Evolutionary conservation across 2,888 invertebrate species (phyloP).

Genomic region (Disparrhopalites patrizii): DNA sequence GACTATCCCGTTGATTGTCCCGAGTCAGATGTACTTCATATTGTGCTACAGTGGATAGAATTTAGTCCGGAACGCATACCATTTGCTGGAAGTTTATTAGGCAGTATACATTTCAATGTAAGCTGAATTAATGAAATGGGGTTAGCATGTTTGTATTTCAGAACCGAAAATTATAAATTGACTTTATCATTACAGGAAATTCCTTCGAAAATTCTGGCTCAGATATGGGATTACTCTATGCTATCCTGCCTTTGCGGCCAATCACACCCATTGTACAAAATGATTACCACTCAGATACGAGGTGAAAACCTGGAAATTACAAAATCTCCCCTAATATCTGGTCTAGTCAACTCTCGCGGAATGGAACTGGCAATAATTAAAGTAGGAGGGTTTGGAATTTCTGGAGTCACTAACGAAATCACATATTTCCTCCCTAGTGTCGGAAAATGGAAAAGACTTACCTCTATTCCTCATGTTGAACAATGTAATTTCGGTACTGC

Average conservation of each 20-base stretch:
- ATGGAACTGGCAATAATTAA: conserved; percentile 63
- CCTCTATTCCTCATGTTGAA: conserved; percentile 68
- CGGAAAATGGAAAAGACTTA: conserved; percentile 62
- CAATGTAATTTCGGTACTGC: conserved; percentile 70
- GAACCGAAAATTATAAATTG: neutral
- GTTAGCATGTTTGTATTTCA: neutral
- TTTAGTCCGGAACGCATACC: conserved; percentile 51
- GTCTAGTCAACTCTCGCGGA: conserved; percentile 55
- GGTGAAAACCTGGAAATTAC: conserved; percentile 1
- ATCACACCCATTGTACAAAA: conserved; percentile 40
- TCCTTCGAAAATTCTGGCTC: conserved; percentile 38
- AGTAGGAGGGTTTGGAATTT: conserved; percentile 65
- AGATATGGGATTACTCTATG: conserved; percentile 46
- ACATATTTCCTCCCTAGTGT: conserved; percentile 60
- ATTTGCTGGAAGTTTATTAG: conserved; percentile 32
- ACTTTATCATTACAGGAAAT: conserved; percentile 40
- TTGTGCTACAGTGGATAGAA: conserved; percentile 61
- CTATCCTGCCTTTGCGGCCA: conserved; percentile 42
- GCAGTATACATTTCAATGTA: conserved; percentile 45
- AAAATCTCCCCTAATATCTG: conserved; percentile 24
- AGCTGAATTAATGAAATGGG: neutral
- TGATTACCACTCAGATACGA: conserved; percentile 40
- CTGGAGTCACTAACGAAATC: conserved; percentile 65
- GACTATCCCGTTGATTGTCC: conserved; percentile 67
- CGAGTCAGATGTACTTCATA: conserved; percentile 59